A percentile compares a stretch with the other conserved stretches of the same genome.
Conservation (phyloP, 2,888 invertebrate genomes). For the Volucella inflata region DNA sequence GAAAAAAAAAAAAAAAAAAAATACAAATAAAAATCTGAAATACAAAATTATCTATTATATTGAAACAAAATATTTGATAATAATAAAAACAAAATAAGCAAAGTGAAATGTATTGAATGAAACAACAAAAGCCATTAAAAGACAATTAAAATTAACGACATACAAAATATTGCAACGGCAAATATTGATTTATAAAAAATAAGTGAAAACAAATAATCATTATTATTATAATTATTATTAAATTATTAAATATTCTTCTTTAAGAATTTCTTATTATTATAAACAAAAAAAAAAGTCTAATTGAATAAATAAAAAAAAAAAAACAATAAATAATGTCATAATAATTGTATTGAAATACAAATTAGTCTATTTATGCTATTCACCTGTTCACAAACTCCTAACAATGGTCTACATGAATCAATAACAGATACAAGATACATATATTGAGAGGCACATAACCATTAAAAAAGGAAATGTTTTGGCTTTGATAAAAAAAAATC, state of each 20-base stretch:
- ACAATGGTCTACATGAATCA: too few relatives aligned
- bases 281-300: slow-evolving; percentile 62
- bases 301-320: slow-evolving; percentile 52
- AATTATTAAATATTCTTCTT: slow-evolving; percentile 76
- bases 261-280: slow-evolving; percentile 76
- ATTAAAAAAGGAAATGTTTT: too few relatives aligned
- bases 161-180: slow-evolving; percentile 56
- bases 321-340: slow-evolving; percentile 68
- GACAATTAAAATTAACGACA: slow-evolving; percentile 47
- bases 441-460: too few relatives aligned
- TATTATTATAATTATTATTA: slow-evolving; percentile 73
- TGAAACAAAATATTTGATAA: slow-evolving; percentile 44
- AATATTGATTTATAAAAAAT: slow-evolving; percentile 50
- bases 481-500: too few relatives aligned
- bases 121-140: slow-evolving; percentile 59
- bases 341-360: slow-evolving; percentile 74
- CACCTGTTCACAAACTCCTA: not conserved
- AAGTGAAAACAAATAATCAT: slow-evolving; percentile 71
- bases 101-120: slow-evolving; percentile 30
- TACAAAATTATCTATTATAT: slow-evolving; percentile 37
- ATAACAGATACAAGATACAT: too few relatives aligned
- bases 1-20: slow-evolving; percentile 14
- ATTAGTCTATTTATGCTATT: slow-evolving; percentile 2
- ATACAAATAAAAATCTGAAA: slow-evolving; percentile 27
- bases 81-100: slow-evolving; percentile 43